Conservation (phyloP, 1,140 invertebrate genomes). For the Pseudomyrmex cubaensis region DNA sequence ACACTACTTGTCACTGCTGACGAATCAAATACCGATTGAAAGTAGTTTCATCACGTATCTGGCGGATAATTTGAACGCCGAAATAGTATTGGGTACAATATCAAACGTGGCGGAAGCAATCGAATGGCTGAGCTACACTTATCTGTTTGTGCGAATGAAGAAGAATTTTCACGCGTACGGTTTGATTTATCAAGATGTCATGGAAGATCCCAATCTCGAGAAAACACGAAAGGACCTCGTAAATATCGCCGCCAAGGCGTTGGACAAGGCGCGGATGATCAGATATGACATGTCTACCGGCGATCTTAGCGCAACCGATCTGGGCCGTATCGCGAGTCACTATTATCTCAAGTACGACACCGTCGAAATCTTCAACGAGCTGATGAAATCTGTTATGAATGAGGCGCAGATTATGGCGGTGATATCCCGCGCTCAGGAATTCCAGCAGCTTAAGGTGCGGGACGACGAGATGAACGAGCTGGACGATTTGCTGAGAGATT, state of each 20-base stretch:
- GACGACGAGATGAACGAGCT: conserved; percentile 98
- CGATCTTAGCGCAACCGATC: conserved; percentile 93
- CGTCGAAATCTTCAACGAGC: conserved; percentile 95
- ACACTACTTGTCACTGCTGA: conserved; percentile 97
- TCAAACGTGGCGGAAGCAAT: conserved; percentile 98
- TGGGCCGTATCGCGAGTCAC: conserved; percentile 98
- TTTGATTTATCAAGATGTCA: conserved; percentile 89
- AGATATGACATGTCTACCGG: conserved; percentile 94
- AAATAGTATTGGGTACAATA: conserved; percentile 97
- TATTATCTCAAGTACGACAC: conserved; percentile 99
- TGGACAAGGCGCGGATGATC: conserved; percentile 98
- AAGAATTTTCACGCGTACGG: conserved; percentile 97
- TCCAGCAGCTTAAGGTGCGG: conserved; percentile 97
- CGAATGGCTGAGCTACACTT: conserved; percentile 99
- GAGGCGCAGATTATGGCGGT: conserved; percentile 95
- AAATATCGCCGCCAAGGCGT: conserved; percentile 90
- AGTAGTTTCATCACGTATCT: conserved; percentile 97
- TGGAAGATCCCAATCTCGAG: conserved; percentile 92
- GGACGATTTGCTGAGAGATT: conserved; percentile 90
- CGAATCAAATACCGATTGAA: conserved; percentile 99
- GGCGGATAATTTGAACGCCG: conserved; percentile 99
- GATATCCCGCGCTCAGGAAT: conserved; percentile 97
- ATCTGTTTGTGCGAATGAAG: conserved; percentile 97
- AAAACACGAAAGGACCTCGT: conserved; percentile 91
- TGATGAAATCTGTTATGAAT: conserved; percentile 92